Evolutionary conservation across 2,797 vertebrate genomes (phyloP), one percentile per base, ranked within the genome.

Genomic region (Lepidocolaptes lacrymiger): DNA sequence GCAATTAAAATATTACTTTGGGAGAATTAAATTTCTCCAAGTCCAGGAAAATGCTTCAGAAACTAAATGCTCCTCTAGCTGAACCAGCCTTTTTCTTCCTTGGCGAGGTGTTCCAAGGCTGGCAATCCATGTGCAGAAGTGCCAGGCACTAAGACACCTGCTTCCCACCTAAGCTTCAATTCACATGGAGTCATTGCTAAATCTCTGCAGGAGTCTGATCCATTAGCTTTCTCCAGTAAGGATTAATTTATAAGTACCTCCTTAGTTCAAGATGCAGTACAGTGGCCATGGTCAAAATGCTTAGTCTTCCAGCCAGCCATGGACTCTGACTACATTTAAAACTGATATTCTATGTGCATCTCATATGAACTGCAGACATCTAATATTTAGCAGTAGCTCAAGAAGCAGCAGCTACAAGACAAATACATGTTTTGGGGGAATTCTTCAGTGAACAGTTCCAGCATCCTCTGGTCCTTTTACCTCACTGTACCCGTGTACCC

Each of bases 1-100:
- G 46, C 88, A 79, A 81, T 62, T 85, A 93, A 93, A 91, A 91
- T 89, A 76, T 32, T 89, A 75, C 79, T 95, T 85, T 61, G 46
- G 56, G 68, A 92, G 41, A 80, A 80, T 62, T 85, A 43, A 83
- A 89, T 80, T 88, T 93, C 75, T 91, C 56, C 30, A 32, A 72
- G 61, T 92, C 49, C 79, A 44, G 30, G 27, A 77, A 88, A 92
- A 58, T 0, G 2, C 56, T 91, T 22, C 52, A 92, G 73, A 85
- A 74, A 36, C 15, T 11, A 67, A 77, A 54, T 27, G 54, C 43
- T 85, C 21, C 54, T 48, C 19, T 1, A 72, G 68, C 91, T 91
- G 85, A 83, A 77, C 41, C 82, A 91, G 49, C 56, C 68, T 49
- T 91, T 88, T 77, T 32, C 26, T 69, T 6, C 48, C 54, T 49